Base-by-base conservation (phyloP, 2,113 vertebrate genomes). In the Oncorhynchus clarkii region DNA sequence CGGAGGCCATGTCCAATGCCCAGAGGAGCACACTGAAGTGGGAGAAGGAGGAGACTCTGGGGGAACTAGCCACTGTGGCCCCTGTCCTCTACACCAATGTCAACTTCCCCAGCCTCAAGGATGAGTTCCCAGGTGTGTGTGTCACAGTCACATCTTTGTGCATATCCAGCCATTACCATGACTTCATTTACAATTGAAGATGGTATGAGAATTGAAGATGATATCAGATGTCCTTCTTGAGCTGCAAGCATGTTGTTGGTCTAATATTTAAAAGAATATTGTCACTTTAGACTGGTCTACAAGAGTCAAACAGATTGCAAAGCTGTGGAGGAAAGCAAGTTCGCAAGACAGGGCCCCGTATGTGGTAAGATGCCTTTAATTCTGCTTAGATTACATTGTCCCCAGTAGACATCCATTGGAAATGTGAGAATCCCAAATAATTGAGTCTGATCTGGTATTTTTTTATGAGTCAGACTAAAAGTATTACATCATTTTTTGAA, bases 291-390 rank as follows among this genome's bases (percentile, higher is more conserved):
- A 99, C 82, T 99, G 97, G 98, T 88, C 96, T 34, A 99, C 97
- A 65, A 94, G 98, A 93, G 96, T 97, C 86, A 99, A 99, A 84
- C 98, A 99, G 84, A 99, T 99, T 86, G 97, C 98, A 81, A 99
- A 99, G 87, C 88, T 99, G 22, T 99, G 98, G 97, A 95, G 98
- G 86, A 99, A 99, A 92, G 98, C 98, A 81, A 99, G 97, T 86
- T 98, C 98, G 1, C 97, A 98, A 89, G 98, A 99, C 88, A 96
- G 97, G 88, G 95, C 96, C 76, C 98, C 97, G 31, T 99, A 99
- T 86, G 97, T 99, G 97, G 97, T 99, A 97, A 96, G 93, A 79
- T 57, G 73, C 67, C 76, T 69, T 39, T 24, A 8, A 51, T 39
- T 51, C 12, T 18, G 45, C 11, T 4, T 8, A 48, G 34, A 20